Conservation (phyloP, 2,888 invertebrate genomes). For the Colostygia pectinataria region DNA sequence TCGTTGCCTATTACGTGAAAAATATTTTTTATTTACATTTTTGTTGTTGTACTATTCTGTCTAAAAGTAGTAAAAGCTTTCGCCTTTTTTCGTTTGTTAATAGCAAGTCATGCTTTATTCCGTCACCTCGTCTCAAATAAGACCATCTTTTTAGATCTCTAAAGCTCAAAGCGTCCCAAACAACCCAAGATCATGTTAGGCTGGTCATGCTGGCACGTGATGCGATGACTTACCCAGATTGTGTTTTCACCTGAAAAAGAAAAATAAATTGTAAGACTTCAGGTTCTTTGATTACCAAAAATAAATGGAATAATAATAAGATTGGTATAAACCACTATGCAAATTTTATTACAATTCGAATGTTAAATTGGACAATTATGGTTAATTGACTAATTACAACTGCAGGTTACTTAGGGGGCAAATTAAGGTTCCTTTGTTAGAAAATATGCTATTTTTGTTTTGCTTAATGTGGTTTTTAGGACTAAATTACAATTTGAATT, state of each 20-base stretch:
- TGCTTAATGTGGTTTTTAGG: background rate
- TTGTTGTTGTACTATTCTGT: slow-evolving; percentile 5
- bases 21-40: background rate
- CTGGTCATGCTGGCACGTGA: slow-evolving; percentile 27
- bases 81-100: slow-evolving; percentile 19
- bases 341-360: slow-evolving; percentile 13
- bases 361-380: slow-evolving; percentile 17
- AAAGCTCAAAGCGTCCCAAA: slow-evolving; percentile 25
- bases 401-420: background rate
- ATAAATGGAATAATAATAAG: slow-evolving; percentile 8
- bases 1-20: too few species aligned
- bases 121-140: slow-evolving; percentile 26
- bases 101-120: slow-evolving; percentile 25
- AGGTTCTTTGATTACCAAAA: slow-evolving; percentile 9
- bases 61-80: slow-evolving; percentile 16
- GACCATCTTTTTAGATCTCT: slow-evolving; percentile 21
- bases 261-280: slow-evolving; percentile 19
- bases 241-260: slow-evolving; percentile 47
- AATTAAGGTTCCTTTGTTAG: slow-evolving; percentile 6
- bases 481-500: too few species aligned
- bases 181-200: slow-evolving; percentile 24
- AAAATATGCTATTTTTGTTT: background rate
- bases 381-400: slow-evolving; percentile 14
- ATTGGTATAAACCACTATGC: background rate
- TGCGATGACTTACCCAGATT: slow-evolving; percentile 38